phyloP scores from a whole-genome alignment of 2,113 vertebrate genomes.

The Prinia subflava region DNA sequence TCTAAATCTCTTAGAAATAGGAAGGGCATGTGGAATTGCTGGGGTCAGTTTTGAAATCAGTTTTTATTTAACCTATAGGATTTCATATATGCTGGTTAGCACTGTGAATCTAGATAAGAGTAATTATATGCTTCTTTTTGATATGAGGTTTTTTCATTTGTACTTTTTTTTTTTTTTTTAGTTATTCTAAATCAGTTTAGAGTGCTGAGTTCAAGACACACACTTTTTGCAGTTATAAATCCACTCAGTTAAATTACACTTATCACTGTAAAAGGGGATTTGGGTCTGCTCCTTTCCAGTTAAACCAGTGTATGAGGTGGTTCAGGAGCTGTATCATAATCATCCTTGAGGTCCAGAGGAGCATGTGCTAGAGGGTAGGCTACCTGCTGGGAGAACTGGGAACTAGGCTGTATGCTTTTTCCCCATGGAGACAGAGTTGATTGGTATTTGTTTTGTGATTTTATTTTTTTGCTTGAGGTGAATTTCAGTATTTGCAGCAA shows the following conservation, averaged over 20 bases:
- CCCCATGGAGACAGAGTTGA: background rate
- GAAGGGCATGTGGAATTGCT: background rate
- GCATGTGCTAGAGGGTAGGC: background rate
- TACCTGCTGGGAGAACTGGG: background rate
- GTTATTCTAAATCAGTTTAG: background rate
- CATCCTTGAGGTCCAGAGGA: background rate
- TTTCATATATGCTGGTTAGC: background rate
- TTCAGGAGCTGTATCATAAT: background rate
- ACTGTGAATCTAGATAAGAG: background rate
- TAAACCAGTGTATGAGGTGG: background rate
- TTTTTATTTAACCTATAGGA: background rate
- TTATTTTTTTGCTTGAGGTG: background rate
- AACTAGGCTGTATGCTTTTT: background rate
- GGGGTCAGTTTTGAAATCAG: background rate
- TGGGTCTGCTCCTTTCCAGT: background rate
- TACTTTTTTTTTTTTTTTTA: background rate
- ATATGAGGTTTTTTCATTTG: accelerated
- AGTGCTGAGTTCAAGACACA: background rate
- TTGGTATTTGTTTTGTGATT: background rate
- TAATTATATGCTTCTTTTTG: background rate
- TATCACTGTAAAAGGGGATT: background rate
- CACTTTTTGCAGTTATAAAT: background rate
- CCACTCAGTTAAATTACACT: background rate
- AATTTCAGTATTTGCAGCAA: background rate
- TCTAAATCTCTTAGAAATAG: background rate